These are phyloP conservation scores for Protomyctophum bolini DNA, from an alignment of 2,113 vertebrate genomes.

Conservation along the genomic window DNA sequence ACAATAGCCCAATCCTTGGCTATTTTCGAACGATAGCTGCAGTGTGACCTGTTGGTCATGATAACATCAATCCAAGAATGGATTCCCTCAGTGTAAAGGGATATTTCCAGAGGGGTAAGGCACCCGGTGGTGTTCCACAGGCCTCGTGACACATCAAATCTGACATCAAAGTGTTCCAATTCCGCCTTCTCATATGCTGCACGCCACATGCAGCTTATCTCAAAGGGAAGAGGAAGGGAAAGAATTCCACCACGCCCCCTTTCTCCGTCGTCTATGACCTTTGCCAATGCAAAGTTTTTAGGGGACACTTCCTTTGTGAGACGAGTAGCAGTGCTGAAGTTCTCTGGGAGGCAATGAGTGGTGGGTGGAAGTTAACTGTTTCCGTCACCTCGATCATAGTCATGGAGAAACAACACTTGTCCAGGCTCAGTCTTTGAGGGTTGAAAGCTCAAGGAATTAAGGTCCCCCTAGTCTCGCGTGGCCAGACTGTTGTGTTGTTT, in stretches of 20 bases:
- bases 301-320: slow-evolving; percentile 26
- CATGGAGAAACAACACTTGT: slow-evolving; percentile 33
- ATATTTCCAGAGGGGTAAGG: slow-evolving; percentile 40
- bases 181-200: slow-evolving; percentile 28
- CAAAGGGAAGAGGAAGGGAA: slow-evolving; percentile 63
- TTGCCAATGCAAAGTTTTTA: slow-evolving; percentile 62
- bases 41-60: slow-evolving; percentile 22
- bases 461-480: no score
- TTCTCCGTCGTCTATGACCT: slow-evolving; percentile 60
- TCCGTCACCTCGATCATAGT: slow-evolving; percentile 3
- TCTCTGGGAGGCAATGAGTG: slow-evolving; percentile 1
- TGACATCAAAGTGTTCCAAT: slow-evolving; percentile 53
- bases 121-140: slow-evolving; percentile 46
- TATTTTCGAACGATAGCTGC: neutral
- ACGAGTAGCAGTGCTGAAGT: slow-evolving; percentile 2
- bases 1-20: neutral
- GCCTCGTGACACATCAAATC: slow-evolving; percentile 49
- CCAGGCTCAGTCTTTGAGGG: slow-evolving; percentile 27
- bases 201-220: slow-evolving; percentile 51
- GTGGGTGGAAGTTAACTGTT: slow-evolving; percentile 20
- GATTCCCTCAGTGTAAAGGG: slow-evolving; percentile 43
- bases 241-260: slow-evolving; percentile 29
- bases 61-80: slow-evolving; percentile 45
- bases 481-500: no score
- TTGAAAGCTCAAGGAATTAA: slow-evolving; percentile 20